Conservation (phyloP, 2,797 vertebrate genomes). For the Geotrypetes seraphini region DNA sequence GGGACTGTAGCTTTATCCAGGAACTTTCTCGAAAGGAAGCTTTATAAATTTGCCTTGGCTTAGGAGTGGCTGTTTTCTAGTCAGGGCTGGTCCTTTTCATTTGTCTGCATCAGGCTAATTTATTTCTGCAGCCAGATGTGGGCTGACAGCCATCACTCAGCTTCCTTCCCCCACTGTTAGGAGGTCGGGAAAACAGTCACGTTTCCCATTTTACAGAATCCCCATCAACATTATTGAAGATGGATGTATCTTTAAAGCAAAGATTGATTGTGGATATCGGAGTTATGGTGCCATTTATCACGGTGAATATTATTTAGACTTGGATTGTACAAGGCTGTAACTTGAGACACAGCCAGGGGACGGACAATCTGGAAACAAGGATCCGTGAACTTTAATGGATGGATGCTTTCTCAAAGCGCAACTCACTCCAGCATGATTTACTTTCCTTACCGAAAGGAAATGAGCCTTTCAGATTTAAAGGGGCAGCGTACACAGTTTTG, state of each 20-base stretch:
- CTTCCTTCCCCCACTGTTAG: slow-evolving; percentile 60
- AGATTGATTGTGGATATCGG: slow-evolving; percentile 98
- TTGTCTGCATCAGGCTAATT: slow-evolving; percentile 98
- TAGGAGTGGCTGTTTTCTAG: slow-evolving; percentile 61
- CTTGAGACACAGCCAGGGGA: slow-evolving; percentile 73
- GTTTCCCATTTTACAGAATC: slow-evolving; percentile 75
- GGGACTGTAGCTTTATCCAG: slow-evolving; percentile 43
- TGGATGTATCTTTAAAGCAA: slow-evolving; percentile 96
- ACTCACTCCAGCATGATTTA: slow-evolving; percentile 61
- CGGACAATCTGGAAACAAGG: slow-evolving; percentile 60
- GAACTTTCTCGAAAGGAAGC: slow-evolving; percentile 63
- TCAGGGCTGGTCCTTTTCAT: slow-evolving; percentile 76
- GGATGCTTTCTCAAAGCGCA: slow-evolving; percentile 67
- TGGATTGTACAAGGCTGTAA: slow-evolving; percentile 89
- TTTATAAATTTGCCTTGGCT: slow-evolving; percentile 60
- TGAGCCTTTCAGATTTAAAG: slow-evolving; percentile 55
- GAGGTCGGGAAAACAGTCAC: slow-evolving; percentile 75
- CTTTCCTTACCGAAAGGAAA: slow-evolving; percentile 52
- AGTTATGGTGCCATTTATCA: slow-evolving; percentile 96
- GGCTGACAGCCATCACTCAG: slow-evolving; percentile 98
- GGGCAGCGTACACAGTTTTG: slow-evolving; percentile 30
- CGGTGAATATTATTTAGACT: slow-evolving; percentile 95
- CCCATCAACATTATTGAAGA: slow-evolving; percentile 97
- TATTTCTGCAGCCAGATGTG: slow-evolving; percentile 96
- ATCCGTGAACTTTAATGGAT: slow-evolving; percentile 81